These are phyloP conservation scores for Eueremaeus valkanovi DNA, from an alignment of 2,888 invertebrate species.

Conservation along the genomic window DNA sequence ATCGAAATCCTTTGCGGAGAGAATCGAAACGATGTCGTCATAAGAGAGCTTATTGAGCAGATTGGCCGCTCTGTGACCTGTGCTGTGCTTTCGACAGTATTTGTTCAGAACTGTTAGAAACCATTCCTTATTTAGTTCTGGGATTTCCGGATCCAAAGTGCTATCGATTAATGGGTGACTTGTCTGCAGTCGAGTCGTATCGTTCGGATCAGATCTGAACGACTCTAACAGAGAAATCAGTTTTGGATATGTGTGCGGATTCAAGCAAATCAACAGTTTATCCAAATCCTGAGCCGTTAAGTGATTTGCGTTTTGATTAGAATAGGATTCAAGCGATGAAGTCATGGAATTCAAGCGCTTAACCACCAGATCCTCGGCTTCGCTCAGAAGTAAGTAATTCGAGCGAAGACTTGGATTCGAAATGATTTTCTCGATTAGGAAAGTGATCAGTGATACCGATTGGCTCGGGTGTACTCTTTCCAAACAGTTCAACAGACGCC, in stretches of 20 bases:
- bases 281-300: conserved; percentile 22
- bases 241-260: background rate
- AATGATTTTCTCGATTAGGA: conserved; percentile 63
- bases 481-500: conserved; percentile 65
- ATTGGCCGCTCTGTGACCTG: conserved; percentile 28
- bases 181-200: background rate
- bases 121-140: conserved; percentile 36
- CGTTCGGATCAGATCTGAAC: conserved; percentile 7
- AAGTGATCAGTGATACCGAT: conserved; percentile 65
- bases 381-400: conserved; percentile 31
- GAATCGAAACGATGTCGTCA: conserved; percentile 27
- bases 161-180: conserved; percentile 35
- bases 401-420: conserved; percentile 59
- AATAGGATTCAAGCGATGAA: conserved; percentile 3
- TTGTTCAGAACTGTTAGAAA: conserved; percentile 25
- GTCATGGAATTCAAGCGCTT: conserved; percentile 27
- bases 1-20: conserved; percentile 20
- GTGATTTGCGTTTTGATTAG: background rate
- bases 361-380: conserved; percentile 28
- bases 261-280: background rate
- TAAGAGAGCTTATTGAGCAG: conserved; percentile 35
- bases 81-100: conserved; percentile 22
- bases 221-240: conserved; percentile 12
- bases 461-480: conserved; percentile 63
- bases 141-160: background rate